Base-by-base conservation (phyloP, 2,113 vertebrate genomes). In the Oncorhynchus tshawytscha region DNA sequence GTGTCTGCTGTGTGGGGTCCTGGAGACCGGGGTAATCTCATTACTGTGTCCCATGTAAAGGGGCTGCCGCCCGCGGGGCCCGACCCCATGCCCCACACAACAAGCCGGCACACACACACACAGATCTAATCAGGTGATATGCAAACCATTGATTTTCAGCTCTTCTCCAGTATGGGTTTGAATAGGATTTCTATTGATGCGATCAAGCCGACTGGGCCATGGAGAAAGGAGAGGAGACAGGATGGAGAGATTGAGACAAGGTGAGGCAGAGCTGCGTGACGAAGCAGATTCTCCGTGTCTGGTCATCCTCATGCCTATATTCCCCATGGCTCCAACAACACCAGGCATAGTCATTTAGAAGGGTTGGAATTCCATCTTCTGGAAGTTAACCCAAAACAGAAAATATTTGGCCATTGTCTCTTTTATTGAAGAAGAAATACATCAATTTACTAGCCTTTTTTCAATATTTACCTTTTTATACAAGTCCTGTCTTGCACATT, bases 41-140 rank as follows among this genome's bases (percentile, higher is more conserved):
- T 89, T 81, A 87, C 59, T 73, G 72, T 49, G 12, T 12, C 70
- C 73, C 72, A 71, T 75, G 81, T 78, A 76, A 74, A 84, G 69
- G 71, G 68, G 24, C 20, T 24, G 20, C 68, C 66, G 13, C 29
- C 31, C 29, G 66, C 16, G 6, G 66, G 16, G 29, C 7, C 13
- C 60, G 76, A 18, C 70, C 70, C 27, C 39, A 24, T 20, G 7
- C 13, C 51, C 5, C 24, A 57, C 82, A 67, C 25, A 27, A 34
- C 73, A 68, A 68, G 75, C 39, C 2, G 39, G 9, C 39, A 45
- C 39, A 45, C 39, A 45, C 39, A 9, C 39, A 45, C 39, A 45
- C 9, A 45, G 72, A 88, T 86, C 79, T 85, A 83, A 86, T 88
- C 82, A 77, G 73, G 51, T 76, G 72, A 67, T 72, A 82, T 39